Base-by-base conservation (phyloP, 1,140 invertebrate species). In the Diorhabda elongata region DNA sequence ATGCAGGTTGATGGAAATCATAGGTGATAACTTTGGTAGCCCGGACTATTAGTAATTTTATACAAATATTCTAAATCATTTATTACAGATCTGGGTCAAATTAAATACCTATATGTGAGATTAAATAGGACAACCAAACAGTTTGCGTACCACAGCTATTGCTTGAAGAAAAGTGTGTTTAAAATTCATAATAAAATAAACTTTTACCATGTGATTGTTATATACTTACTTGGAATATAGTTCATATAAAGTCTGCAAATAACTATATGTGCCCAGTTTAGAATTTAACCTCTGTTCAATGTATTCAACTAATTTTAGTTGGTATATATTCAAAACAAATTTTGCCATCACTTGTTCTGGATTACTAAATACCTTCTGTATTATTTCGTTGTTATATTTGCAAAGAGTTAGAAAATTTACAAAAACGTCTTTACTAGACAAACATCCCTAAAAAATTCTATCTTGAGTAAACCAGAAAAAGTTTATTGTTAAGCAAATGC, bases 341-440 rank as follows among this genome's bases (percentile, higher is more conserved):
- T 98, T 99, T 52, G 92, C 91, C 95, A 99, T 98, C 0, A 99
- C 96, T 87, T 96, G 93, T 72, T 98, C 93, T 0, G 96, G 95
- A 84, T 96, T 97, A n/a, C 88, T 90, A 78, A 99, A 99, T 1
- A 99, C 97, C 82, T 92, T 89, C 78, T 91, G 90, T 70, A 98
- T 95, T 2, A 98, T 87, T 69, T 89, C 87, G 78, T 95, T 91
- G 78, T 96, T 97, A 76, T 91, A 91, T 73, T 91, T 89, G 83
- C 97, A 98, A 71, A 98, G 84, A 26, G 94, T 92, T 66, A 97
- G 85, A 5, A 98, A 91, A 74, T 98, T 92, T 66, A 89, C 88
- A 84, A 98, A 99, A 61, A 98, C 90, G 80, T 97, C 94, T 79
- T 91, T 92, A 3, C 90, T 91, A 41, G 85, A 84, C 71, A 91